These are phyloP conservation scores for Cosmorhoe ocellata DNA, from an alignment of 2,888 invertebrate genomes.

Conservation along the genomic window DNA sequence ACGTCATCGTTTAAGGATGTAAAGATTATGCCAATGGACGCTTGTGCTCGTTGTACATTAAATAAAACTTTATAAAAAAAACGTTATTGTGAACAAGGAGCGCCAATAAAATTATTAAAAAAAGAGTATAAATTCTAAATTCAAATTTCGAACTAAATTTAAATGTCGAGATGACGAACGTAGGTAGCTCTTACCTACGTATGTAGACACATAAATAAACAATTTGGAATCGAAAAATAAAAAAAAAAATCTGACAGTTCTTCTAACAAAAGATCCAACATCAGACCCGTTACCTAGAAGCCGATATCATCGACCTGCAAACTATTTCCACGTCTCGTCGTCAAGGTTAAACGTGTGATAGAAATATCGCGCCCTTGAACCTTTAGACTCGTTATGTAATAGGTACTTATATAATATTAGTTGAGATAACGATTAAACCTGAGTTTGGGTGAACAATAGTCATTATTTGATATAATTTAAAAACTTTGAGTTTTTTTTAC, in stretches of 20 bases:
- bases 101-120: too few species aligned
- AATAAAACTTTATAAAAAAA: neutral
- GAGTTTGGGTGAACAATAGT: constrained; percentile 12
- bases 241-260: neutral
- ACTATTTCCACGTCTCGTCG: constrained; percentile 36
- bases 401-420: too few species aligned
- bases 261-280: neutral
- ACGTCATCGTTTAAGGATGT: constrained; percentile 26
- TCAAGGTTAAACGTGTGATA: constrained; percentile 42
- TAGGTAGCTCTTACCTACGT: too few species aligned
- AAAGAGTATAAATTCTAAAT: too few species aligned
- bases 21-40: neutral
- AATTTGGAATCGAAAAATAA: neutral
- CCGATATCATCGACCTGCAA: constrained; percentile 30
- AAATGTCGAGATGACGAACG: too few species aligned
- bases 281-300: constrained; percentile 16
- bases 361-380: constrained; percentile 47
- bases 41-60: neutral
- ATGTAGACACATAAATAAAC: too few species aligned
- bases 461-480: neutral
- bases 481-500: neutral
- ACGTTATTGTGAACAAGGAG: too few species aligned
- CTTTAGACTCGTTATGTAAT: constrained; percentile 44
- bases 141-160: too few species aligned
- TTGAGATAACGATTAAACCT: constrained; percentile 33